A percentile compares a stretch with the other conserved stretches of the same genome.
Evolutionary conservation across 1,140 invertebrate species (phyloP).

Genomic region (Scaptomyza hsui): DNA sequence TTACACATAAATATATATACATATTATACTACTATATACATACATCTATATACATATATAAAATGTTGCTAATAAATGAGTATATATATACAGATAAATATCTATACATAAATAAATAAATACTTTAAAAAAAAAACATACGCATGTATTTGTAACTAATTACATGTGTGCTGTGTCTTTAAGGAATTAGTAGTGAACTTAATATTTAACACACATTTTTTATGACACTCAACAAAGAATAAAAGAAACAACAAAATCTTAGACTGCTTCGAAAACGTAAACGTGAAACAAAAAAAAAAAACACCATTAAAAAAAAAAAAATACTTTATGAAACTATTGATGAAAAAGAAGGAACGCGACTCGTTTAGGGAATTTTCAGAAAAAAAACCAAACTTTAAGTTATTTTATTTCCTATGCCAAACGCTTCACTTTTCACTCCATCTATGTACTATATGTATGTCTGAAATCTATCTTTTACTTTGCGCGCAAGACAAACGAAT

Average conservation of each 20-base stretch:
- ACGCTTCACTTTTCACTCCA: constrained; percentile 13
- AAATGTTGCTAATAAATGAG: constrained; percentile 70
- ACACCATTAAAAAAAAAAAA: constrained; percentile 24
- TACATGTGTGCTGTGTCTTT: constrained; percentile 60
- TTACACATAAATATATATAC: constrained; percentile 75
- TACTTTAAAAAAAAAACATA: constrained; percentile 17
- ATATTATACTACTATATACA: constrained; percentile 63
- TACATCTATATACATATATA: constrained; percentile 62
- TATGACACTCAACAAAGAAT: constrained; percentile 54
- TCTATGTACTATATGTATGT: background rate
- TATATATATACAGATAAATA: constrained; percentile 54
- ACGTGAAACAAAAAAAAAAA: constrained; percentile 60
- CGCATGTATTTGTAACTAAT: constrained; percentile 32
- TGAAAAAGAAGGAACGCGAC: constrained; percentile 53
- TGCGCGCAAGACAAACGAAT: constrained; percentile 43
- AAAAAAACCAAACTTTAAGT: constrained; percentile 29
- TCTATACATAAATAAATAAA: constrained; percentile 52
- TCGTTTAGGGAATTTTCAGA: constrained; percentile 79
- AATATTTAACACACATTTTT: constrained; percentile 58
- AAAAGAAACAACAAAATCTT: constrained; percentile 77
- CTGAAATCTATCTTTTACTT: constrained; percentile 21
- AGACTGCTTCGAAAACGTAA: constrained; percentile 81
- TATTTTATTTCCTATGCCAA: constrained; percentile 28
- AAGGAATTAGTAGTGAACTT: constrained; percentile 57
- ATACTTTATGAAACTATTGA: constrained; percentile 44